A percentile compares a stretch with the other conserved stretches of the same genome.
These are phyloP conservation scores for Amphipoea oculea DNA, from an alignment of 2,888 invertebrate genomes.

Conservation along the genomic window DNA sequence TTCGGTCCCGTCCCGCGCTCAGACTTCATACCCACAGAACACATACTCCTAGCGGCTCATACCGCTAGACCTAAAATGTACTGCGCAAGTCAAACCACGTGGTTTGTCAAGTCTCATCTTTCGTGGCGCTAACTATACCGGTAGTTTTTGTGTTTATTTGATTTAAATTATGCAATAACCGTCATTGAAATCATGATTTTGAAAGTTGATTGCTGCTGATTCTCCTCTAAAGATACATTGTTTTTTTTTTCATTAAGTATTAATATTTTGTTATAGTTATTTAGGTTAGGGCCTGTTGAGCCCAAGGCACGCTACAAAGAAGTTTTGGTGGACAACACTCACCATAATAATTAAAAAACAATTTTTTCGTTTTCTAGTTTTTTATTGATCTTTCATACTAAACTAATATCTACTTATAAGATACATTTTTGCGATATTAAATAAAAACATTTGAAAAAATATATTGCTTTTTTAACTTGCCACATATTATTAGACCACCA, in stretches of 20 bases:
- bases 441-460: not conserved
- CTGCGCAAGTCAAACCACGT: too few species aligned
- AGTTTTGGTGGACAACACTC: not conserved
- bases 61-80: too few species aligned
- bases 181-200: not conserved
- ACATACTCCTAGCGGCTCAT: too few species aligned
- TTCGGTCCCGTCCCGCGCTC: too few species aligned
- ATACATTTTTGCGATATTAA: not conserved
- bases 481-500: not conserved
- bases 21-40: too few species aligned
- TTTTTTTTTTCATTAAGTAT: not conserved
- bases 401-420: not conserved
- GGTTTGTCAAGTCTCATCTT: too few species aligned
- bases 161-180: not conserved
- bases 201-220: constrained; percentile 1
- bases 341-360: not conserved
- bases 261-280: not conserved
- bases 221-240: not conserved
- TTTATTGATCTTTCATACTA: not conserved
- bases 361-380: not conserved
- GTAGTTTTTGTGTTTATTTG: not conserved
- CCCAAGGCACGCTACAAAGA: not conserved
- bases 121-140: too few species aligned
- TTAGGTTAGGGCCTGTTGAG: not conserved
- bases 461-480: not conserved